A percentile compares a stretch with the other conserved stretches of the same genome.
These are phyloP conservation scores for Drosophila sucinea DNA, from an alignment of 1,140 invertebrate species.

Conservation along the genomic window DNA sequence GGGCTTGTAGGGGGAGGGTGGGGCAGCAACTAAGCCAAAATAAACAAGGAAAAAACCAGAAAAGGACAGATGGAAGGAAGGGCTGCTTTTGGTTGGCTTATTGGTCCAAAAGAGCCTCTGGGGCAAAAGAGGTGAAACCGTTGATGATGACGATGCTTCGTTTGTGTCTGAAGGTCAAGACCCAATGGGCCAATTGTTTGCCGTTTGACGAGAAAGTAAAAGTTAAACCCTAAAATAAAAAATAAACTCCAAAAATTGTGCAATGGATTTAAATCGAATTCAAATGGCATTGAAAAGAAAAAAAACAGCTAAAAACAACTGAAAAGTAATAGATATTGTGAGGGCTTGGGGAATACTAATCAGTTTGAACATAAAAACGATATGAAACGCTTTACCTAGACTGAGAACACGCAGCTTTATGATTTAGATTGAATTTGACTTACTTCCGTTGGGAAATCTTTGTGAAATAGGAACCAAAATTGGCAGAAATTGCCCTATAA, in stretches of 20 bases:
- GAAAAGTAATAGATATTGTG: conserved; percentile 5
- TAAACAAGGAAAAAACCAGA: conserved; percentile 1
- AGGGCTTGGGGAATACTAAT: background rate
- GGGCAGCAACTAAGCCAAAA: conserved; percentile 3
- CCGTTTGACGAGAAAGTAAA: conserved; percentile 41
- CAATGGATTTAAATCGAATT: conserved; percentile 58
- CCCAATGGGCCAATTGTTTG: conserved; percentile 40
- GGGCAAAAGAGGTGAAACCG: conserved; percentile 48
- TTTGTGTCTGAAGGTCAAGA: conserved; percentile 52
- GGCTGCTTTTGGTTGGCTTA: conserved; percentile 31
- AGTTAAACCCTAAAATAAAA: conserved; percentile 46
- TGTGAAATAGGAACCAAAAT: too few relatives aligned
- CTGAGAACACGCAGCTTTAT: too few relatives aligned
- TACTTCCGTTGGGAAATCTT: too few relatives aligned
- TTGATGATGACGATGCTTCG: conserved; percentile 2
- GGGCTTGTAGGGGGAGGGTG: background rate
- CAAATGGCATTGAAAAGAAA: background rate
- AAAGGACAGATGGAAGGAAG: background rate
- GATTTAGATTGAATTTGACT: too few relatives aligned
- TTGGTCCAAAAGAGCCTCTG: conserved; percentile 50
- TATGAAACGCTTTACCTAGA: too few relatives aligned
- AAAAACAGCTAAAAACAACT: conserved; percentile 25
- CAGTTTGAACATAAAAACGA: too few relatives aligned
- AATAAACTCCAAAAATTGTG: conserved; percentile 46
- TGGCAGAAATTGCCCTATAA: too few relatives aligned